phyloP scores from a whole-genome alignment of 1,140 invertebrate species.

The Triops cancriformis region DNA sequence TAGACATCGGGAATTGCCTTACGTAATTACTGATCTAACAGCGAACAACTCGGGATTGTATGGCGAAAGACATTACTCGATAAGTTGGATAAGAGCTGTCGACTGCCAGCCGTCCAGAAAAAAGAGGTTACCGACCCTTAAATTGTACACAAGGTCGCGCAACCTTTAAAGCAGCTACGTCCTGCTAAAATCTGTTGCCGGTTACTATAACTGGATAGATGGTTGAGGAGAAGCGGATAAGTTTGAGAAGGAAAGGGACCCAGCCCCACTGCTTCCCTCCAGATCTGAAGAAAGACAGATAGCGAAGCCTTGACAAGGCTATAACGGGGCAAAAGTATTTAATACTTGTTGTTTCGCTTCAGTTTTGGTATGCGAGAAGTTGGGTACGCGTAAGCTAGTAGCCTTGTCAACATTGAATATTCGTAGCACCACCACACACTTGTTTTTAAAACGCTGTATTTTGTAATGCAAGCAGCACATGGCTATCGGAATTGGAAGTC shows the following conservation, averaged over 20 bases:
- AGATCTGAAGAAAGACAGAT: not conserved
- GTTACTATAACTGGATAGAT: too few relatives aligned
- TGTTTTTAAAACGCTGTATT: not conserved
- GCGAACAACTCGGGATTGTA: too few relatives aligned
- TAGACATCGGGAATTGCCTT: too few relatives aligned
- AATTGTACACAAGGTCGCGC: not conserved
- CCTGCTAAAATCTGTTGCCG: too few relatives aligned
- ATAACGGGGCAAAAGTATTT: slow-evolving; percentile 2
- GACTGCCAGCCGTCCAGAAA: too few relatives aligned
- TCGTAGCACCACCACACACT: not conserved
- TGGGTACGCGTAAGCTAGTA: not conserved
- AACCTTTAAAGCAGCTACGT: not conserved
- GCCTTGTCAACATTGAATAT: not conserved
- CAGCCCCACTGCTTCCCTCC: not conserved
- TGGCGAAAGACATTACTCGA: too few relatives aligned
- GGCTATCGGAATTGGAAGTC: not conserved
- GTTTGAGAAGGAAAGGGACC: not conserved
- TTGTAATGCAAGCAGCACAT: not conserved
- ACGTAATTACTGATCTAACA: too few relatives aligned
- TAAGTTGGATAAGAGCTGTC: too few relatives aligned
- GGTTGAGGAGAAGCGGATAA: not conserved
- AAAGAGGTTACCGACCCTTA: not conserved
- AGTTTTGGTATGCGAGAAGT: not conserved
- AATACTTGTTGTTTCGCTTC: not conserved
- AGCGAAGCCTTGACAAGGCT: not conserved